Percentiles rank a stretch among this genome's conserved stretches.
phyloP scores from a whole-genome alignment of 2,888 invertebrate genomes.

The Osedax frankpressi region DNA sequence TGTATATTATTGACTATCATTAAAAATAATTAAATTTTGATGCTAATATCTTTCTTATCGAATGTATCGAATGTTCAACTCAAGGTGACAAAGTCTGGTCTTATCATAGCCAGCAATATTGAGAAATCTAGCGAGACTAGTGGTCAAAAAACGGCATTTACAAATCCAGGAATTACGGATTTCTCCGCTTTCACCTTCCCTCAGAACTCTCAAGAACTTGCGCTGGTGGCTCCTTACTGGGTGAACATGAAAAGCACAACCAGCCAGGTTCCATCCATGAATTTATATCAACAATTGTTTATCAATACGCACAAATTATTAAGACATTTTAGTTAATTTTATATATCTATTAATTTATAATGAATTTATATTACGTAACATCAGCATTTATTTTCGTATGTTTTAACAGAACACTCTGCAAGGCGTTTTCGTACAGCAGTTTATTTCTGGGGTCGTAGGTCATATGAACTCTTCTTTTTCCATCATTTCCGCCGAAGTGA shows the following conservation, averaged over 20 bases:
- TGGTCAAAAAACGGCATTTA: not conserved
- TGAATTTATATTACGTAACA: too few relatives aligned
- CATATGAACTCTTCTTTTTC: not conserved
- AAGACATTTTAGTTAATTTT: too few relatives aligned
- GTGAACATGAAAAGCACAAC: not conserved
- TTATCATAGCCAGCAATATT: not conserved
- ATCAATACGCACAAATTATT: too few relatives aligned
- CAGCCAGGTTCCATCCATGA: not conserved
- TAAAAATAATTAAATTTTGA: too few relatives aligned
- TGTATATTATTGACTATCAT: too few relatives aligned
- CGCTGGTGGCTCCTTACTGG: conserved; percentile 8
- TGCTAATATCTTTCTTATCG: too few relatives aligned
- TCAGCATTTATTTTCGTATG: too few relatives aligned
- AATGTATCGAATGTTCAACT: too few relatives aligned
- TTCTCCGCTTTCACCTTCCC: not conserved
- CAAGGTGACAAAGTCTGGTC: conserved; percentile 2
- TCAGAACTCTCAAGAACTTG: not conserved
- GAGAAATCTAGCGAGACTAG: not conserved
- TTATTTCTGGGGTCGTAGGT: not conserved
- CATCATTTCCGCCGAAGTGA: not conserved
- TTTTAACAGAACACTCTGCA: conserved; percentile 2
- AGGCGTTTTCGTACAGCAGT: conserved; percentile 1
- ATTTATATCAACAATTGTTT: too few relatives aligned
- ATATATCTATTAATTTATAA: too few relatives aligned
- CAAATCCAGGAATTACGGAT: not conserved